A percentile compares a stretch with the other conserved stretches of the same genome.
These are phyloP conservation scores for Cricetomys ansorgei DNA, from an alignment of 2,113 vertebrate genomes.

Conservation along the genomic window DNA sequence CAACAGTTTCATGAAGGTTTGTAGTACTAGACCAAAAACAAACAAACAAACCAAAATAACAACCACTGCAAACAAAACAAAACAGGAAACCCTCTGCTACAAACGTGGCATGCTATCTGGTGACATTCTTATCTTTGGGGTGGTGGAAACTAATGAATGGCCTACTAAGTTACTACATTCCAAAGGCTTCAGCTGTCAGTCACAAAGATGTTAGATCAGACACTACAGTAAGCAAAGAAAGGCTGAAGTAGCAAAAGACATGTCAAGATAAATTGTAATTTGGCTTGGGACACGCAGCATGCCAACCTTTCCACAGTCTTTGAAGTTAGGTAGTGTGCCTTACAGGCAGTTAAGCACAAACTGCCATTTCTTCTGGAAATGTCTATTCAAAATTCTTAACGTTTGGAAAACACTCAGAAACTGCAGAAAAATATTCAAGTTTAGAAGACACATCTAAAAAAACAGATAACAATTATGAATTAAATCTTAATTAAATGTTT, in stretches of 20 bases:
- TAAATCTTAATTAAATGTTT: not conserved
- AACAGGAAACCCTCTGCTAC: not conserved
- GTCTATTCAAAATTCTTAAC: not conserved
- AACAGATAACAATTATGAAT: not conserved
- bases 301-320: not conserved
- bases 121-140: not conserved
- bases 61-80: no score
- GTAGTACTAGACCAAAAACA: not conserved
- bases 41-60: no score
- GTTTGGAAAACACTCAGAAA: not conserved
- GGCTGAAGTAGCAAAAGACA: not conserved
- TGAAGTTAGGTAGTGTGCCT: not conserved
- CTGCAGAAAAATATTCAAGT: not conserved
- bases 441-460: not conserved
- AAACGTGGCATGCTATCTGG: not conserved
- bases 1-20: not conserved
- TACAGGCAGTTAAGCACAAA: not conserved
- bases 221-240: not conserved
- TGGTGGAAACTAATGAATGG: not conserved
- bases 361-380: not conserved
- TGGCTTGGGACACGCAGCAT: not conserved
- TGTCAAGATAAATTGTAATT: not conserved
- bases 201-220: not conserved
- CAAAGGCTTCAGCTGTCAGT: not conserved
- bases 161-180: not conserved